These are phyloP conservation scores for Heliopora coerulea DNA, from an alignment of 92 coral and sea anemone genomes.

Conservation along the genomic window DNA sequence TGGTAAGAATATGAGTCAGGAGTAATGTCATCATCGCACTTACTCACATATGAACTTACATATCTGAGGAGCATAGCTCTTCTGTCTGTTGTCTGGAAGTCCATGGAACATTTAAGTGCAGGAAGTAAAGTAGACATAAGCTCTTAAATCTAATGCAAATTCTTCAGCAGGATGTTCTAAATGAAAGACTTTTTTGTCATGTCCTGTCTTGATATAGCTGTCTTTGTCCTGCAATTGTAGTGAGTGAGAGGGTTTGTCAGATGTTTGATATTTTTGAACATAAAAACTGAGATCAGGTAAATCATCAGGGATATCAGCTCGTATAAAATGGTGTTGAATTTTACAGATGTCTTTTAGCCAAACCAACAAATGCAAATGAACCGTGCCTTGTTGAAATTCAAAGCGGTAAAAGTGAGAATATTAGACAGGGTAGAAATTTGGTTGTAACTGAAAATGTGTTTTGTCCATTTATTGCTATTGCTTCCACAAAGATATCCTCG, in stretches of 20 bases:
- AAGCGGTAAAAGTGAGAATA: conserved; percentile 33
- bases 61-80: conserved; percentile 19
- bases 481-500: conserved; percentile 51
- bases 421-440: background rate
- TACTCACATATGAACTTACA: conserved; percentile 11
- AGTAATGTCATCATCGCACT: background rate
- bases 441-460: conserved; percentile 25
- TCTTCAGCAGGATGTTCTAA: conserved; percentile 14
- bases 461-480: conserved; percentile 44
- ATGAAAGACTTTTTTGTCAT: background rate
- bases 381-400: conserved; percentile 42
- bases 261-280: conserved; percentile 3
- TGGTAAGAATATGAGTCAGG: conserved; percentile 3
- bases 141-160: conserved; percentile 18
- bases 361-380: conserved; percentile 17
- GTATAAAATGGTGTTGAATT: background rate
- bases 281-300: background rate
- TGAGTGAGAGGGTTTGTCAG: background rate
- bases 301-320: conserved; percentile 30
- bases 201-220: background rate
- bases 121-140: conserved; percentile 20
- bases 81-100: conserved; percentile 23
- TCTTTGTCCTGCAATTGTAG: background rate
- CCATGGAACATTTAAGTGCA: conserved; percentile 21
- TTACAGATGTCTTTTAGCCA: background rate